A percentile compares a stretch with the other conserved stretches of the same genome.
These are phyloP conservation scores for Sebastes minor DNA, from an alignment of 2,797 vertebrate species.

Conservation along the genomic window DNA sequence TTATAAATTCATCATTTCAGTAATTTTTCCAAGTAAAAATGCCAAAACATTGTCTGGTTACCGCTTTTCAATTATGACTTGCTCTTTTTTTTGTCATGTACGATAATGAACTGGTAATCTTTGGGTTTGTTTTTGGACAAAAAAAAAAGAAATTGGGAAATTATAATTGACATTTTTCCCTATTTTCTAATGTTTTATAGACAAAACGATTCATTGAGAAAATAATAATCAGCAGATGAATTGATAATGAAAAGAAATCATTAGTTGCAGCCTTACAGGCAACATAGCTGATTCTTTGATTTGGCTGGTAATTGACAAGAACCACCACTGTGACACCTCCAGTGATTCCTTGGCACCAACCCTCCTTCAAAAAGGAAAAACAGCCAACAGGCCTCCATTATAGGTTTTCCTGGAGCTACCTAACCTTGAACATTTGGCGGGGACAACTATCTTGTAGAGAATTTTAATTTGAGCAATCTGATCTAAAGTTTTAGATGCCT, in stretches of 20 bases:
- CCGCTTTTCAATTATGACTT: no score
- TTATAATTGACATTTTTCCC: no score
- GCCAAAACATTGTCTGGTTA: neutral
- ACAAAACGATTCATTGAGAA: neutral
- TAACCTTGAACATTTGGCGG: slow-evolving; percentile 33
- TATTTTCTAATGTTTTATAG: neutral
- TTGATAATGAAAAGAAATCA: neutral
- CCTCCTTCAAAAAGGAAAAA: neutral
- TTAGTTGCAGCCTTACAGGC: neutral
- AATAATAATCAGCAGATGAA: neutral
- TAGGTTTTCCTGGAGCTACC: neutral
- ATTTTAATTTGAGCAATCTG: slow-evolving; percentile 19
- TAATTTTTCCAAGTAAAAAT: no score
- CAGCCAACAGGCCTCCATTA: neutral
- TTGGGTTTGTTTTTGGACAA: no score
- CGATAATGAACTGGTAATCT: no score
- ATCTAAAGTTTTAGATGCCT: neutral
- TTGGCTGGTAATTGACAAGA: neutral
- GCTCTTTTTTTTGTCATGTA: no score
- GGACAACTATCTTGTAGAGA: neutral
- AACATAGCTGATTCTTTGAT: neutral
- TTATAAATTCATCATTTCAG: neutral
- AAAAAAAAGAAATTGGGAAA: no score
- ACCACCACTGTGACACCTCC: neutral
- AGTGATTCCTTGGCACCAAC: neutral